phyloP scores from a whole-genome alignment of 2,797 vertebrate genomes.

The Petrocephalus sullivani region DNA sequence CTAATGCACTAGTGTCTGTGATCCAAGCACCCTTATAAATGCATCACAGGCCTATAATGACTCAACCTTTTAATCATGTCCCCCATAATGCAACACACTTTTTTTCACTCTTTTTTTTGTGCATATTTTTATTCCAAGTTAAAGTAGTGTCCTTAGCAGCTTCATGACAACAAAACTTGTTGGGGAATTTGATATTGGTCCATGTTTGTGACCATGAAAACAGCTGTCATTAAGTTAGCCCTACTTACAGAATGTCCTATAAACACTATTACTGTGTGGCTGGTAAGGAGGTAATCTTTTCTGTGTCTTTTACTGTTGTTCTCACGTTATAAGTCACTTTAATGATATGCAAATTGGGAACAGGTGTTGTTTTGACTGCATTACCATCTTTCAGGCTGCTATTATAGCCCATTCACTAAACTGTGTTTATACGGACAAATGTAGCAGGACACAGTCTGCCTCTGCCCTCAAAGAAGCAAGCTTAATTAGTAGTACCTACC shows the following conservation, averaged over 20 bases:
- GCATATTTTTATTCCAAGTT: not conserved
- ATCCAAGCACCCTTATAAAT: not conserved
- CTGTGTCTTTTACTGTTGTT: slow-evolving; percentile 3
- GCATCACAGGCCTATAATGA: not conserved
- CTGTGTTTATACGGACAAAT: slow-evolving; percentile 1
- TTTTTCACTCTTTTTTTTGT: not conserved
- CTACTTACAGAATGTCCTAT: not conserved
- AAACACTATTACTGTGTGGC: not conserved
- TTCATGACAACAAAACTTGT: not conserved
- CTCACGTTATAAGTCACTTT: not conserved
- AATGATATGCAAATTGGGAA: slow-evolving; percentile 2
- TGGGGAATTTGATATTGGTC: not conserved
- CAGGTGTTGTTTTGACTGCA: slow-evolving; percentile 15
- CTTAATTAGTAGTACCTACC: not conserved
- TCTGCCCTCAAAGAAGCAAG: not conserved
- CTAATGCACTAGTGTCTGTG: not conserved
- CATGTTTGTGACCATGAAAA: not conserved
- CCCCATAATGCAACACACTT: not conserved
- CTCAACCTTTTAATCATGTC: not conserved
- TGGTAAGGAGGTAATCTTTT: slow-evolving; percentile 3
- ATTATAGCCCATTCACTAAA: not conserved
- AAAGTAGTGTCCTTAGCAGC: not conserved
- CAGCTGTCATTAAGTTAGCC: not conserved
- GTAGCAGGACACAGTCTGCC: not conserved
- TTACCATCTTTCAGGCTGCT: slow-evolving; percentile 7